phyloP scores from a whole-genome alignment of 2,888 invertebrate species.

The Andrena trimmerana region DNA sequence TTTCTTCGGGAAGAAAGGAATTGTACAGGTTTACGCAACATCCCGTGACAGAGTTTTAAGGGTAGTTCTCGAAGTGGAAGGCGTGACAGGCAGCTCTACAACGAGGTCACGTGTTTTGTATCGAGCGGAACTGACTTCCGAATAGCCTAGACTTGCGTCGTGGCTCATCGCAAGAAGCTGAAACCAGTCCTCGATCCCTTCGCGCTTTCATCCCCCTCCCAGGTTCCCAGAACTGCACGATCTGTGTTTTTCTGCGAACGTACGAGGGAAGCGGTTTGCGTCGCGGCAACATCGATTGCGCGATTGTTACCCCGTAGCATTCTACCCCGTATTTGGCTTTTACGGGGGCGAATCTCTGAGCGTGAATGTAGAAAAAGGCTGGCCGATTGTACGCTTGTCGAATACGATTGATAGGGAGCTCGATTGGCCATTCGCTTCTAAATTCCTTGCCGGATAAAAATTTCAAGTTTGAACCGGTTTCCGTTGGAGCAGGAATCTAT shows the following conservation, averaged over 20 bases:
- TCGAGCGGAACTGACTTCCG: constrained; percentile 21
- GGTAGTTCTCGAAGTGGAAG: constrained; percentile 1
- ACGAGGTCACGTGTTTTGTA: constrained; percentile 39
- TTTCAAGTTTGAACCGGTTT: no score
- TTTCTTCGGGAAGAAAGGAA: background rate
- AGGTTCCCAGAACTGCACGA: background rate
- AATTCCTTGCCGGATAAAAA: no score
- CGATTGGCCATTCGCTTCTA: no score
- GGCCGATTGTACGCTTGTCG: background rate
- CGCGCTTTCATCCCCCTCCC: background rate
- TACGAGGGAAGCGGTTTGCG: no score
- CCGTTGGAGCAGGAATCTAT: no score
- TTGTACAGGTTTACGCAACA: background rate
- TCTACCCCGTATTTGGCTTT: no score
- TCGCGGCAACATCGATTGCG: no score
- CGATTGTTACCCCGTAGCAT: no score
- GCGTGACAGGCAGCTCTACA: background rate
- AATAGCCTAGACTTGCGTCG: constrained; percentile 17
- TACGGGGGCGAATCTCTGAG: no score
- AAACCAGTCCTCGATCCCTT: background rate
- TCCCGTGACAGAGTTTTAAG: background rate
- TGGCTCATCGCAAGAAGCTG: background rate
- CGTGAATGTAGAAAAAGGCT: no score
- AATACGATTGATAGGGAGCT: no score
- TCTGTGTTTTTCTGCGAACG: background rate